Evolutionary conservation across 2,888 invertebrate genomes (phyloP), one percentile per base, ranked within the genome.

Genomic region (Amphipyra berbera): DNA sequence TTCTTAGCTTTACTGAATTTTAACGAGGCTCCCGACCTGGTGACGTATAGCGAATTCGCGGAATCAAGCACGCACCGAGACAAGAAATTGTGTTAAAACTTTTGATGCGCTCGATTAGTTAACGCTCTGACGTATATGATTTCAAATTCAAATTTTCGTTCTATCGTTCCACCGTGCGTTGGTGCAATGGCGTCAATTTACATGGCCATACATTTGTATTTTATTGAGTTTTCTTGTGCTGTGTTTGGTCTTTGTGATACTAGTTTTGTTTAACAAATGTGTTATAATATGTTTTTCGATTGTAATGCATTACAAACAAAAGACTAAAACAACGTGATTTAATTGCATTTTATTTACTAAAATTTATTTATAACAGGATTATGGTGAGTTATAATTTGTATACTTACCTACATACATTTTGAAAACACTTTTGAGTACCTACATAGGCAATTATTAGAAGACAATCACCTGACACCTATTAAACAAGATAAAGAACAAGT

Each of bases 1-100:
- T 82, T 86, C 83, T 83, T 79, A 80, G 82, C 83, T 83, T 87
- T 85, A 85, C 84, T 84, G 87, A 88, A 88, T 88, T 85, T 86
- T 85, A 86, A 87, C 78, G 82, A 85, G 44, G 73, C 47, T 48
- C 46, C 58, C 71, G 61, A 53, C 50, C 49, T 65, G 64, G 52
- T 64, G 61, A 60, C 48, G 59, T 45, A 75, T 69, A 54, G 53
- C 48, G 47, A 55, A 49, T 73, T 73, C 66, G 58, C 49, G 50
- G 68, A 78, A 78, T 76, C 76, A 77, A 70, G 75, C 65, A 66
- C 64, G 67, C 61, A 50, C 50, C 63, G 55, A 71, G 73, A 64
- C 72, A 69, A 69, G 70, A 63, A 83, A 81, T 79, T 79, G 67
- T 69, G 78, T 84, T 83, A 81, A 78, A 82, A 84, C 82, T 84